These are phyloP conservation scores for Berghia stephanieae DNA, from an alignment of 1,140 invertebrate genomes.

Conservation along the genomic window DNA sequence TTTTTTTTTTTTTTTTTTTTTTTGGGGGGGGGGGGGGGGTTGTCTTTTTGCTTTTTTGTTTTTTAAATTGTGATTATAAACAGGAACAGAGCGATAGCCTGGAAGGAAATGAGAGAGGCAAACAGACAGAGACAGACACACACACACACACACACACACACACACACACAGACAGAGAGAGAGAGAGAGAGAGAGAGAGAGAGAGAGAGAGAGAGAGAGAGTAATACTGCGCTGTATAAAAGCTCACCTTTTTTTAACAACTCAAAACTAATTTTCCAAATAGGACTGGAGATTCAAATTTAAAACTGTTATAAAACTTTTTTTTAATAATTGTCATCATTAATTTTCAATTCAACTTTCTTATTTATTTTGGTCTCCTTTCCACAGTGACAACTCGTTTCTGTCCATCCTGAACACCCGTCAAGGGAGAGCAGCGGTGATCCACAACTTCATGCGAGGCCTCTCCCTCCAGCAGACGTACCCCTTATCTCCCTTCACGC, in stretches of 20 bases:
- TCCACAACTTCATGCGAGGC: slow-evolving; percentile 69
- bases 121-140: too few species aligned
- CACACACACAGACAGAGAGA: not conserved
- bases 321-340: not conserved
- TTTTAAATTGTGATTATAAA: too few species aligned
- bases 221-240: too few species aligned
- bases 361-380: slow-evolving; percentile 14
- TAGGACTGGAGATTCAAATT: not conserved
- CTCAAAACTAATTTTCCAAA: not conserved
- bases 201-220: too few species aligned
- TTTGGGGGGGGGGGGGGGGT: too few species aligned
- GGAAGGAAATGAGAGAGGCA: too few species aligned
- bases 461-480: slow-evolving; percentile 61
- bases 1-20: too few species aligned
- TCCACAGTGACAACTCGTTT: slow-evolving; percentile 52
- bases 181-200: too few species aligned
- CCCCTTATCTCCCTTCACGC: slow-evolving; percentile 27
- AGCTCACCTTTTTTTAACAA: too few species aligned
- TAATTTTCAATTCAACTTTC: not conserved
- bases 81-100: too few species aligned
- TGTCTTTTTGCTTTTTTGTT: too few species aligned
- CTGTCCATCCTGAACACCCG: slow-evolving; percentile 64
- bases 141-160: slow-evolving; percentile 7
- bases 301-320: not conserved
- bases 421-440: slow-evolving; percentile 67